Conservation (phyloP, 2,888 invertebrate species). For the Eristalinus sepulchralis region DNA sequence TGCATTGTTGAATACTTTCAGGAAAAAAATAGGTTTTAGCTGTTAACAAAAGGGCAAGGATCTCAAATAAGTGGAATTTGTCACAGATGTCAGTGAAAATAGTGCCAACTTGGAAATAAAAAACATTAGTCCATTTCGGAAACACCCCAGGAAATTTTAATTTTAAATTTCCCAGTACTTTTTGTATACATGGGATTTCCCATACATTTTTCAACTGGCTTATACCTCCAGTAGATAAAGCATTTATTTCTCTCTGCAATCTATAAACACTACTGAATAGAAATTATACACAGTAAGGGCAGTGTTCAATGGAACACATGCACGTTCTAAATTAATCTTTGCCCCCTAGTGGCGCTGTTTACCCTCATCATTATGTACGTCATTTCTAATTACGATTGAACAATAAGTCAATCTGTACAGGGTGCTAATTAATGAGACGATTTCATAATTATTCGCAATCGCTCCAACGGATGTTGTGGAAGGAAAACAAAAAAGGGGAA, state of each 20-base stretch:
- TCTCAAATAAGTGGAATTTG: too few species aligned
- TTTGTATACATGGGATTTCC: too few species aligned
- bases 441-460: constrained; percentile 8
- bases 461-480: not conserved
- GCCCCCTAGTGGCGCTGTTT: not conserved
- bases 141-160: too few species aligned
- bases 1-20: too few species aligned
- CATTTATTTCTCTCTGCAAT: not conserved
- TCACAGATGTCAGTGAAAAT: too few species aligned
- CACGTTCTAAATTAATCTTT: not conserved
- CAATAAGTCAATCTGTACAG: not conserved
- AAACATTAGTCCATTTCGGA: too few species aligned
- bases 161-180: too few species aligned
- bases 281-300: not conserved
- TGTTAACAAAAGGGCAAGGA: too few species aligned
- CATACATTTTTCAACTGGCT: too few species aligned
- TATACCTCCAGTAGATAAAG: too few species aligned
- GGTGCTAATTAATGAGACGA: constrained; percentile 6
- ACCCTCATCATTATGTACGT: not conserved
- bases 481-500: not conserved
- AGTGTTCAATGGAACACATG: not conserved
- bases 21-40: too few species aligned
- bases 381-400: not conserved
- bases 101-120: too few species aligned
- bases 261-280: not conserved